These are phyloP conservation scores for Reinhardtius hippoglossoides DNA, from an alignment of 2,113 vertebrate genomes.

Conservation along the genomic window DNA sequence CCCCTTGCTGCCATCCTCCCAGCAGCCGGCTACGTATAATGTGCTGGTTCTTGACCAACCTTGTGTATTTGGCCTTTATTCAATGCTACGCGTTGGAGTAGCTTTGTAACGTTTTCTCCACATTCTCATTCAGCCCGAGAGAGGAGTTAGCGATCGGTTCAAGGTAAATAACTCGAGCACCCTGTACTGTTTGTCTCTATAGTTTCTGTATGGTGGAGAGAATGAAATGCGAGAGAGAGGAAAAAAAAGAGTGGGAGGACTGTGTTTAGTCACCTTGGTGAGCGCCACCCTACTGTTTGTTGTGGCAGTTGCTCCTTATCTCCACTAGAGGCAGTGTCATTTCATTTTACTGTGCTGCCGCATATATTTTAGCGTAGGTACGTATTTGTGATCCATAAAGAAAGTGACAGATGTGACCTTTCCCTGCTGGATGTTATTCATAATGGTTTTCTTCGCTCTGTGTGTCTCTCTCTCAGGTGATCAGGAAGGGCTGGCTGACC, in stretches of 20 bases:
- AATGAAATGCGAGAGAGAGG: slow-evolving; percentile 25
- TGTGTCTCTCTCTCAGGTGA: slow-evolving; percentile 86
- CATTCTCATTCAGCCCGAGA: slow-evolving; percentile 80
- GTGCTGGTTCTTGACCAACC: slow-evolving; percentile 43
- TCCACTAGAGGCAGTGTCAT: slow-evolving; percentile 32
- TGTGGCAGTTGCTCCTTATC: slow-evolving; percentile 24
- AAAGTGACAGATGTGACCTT: neutral
- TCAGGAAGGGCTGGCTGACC: slow-evolving; percentile 98
- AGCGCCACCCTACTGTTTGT: slow-evolving; percentile 28
- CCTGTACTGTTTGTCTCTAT: slow-evolving; percentile 48
- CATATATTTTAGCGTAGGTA: slow-evolving; percentile 7
- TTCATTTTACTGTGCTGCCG: slow-evolving; percentile 31
- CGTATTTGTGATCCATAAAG: neutral
- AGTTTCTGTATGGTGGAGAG: slow-evolving; percentile 51
- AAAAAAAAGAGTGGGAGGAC: slow-evolving; percentile 17
- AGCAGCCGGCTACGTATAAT: slow-evolving; percentile 48
- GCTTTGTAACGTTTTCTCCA: slow-evolving; percentile 76
- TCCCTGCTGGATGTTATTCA: neutral
- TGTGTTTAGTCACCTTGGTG: slow-evolving; percentile 51
- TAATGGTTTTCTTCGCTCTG: neutral
- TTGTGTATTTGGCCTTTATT: slow-evolving; percentile 56
- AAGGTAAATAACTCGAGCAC: slow-evolving; percentile 77
- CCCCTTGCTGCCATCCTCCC: slow-evolving; percentile 46
- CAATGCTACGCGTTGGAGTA: slow-evolving; percentile 53
- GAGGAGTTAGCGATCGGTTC: slow-evolving; percentile 81